Base-by-base conservation (phyloP, 2,113 vertebrate genomes). In the Ceyx cyanopectus region DNA sequence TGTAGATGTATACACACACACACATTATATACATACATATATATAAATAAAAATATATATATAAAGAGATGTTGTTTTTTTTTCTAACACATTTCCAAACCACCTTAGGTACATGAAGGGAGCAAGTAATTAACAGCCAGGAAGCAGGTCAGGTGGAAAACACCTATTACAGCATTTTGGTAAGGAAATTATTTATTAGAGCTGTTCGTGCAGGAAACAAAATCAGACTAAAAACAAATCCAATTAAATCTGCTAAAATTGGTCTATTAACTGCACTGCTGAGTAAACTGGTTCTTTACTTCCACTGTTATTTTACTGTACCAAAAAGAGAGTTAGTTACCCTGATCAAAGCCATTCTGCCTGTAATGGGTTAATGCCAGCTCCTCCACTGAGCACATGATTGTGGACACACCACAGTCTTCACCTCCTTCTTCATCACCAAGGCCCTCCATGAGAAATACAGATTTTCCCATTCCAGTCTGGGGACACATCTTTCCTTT, bases 341-440 rank as follows among this genome's bases (percentile, higher is more conserved):
- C 99, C 96, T 99, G 98, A 96, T 99, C 98, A 75, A 98, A 99
- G 72, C 99, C 99, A 10, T 97, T 95, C 32, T 96, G 96, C 53
- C 95, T 97, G 90, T 99, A 99, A 95, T 99, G 97, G 14, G 97
- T 98, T 91, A 99, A 94, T 0, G 98, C 98, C 92, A 99, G 96
- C 63, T 99, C 99, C 90, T 99, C 99, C 67, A 99, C 99, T 1
- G 99, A 99, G 94, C 99, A 99, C 94, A 99, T 98, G 43, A 99
- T 93, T 5, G 98, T 98, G 67, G 97, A 84, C 0, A 90, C 92
- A 53, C 78, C 10, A 5, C 43, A 6, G 13, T 81, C 53, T 30
- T 97, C 90, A 1, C 85, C 90, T 19, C 85, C 65, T 65, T 68
- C 86, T 67, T 94, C 43, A 26, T 81, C 78, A 14, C 86, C 87